These are phyloP conservation scores for Cercopithecus mona DNA, from an alignment of 2,113 vertebrate species.

Conservation along the genomic window DNA sequence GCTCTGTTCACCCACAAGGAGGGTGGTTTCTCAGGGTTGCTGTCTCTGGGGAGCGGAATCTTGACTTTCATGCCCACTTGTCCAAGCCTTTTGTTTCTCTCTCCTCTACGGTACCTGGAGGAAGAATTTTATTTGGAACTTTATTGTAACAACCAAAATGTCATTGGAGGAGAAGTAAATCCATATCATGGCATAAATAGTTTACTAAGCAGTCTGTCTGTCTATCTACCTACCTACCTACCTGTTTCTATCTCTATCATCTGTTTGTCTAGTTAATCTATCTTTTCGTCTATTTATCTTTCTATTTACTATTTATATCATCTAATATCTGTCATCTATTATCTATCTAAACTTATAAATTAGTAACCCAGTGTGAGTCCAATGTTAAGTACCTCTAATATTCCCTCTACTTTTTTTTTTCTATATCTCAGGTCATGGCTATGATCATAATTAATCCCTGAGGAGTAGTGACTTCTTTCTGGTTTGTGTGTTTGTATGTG, in stretches of 20 bases:
- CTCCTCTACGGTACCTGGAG: neutral
- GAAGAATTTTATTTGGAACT: neutral
- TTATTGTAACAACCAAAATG: neutral
- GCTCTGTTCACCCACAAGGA: fast-evolving
- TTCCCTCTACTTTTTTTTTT: neutral
- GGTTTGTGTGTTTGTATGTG: neutral
- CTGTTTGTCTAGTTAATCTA: too few relatives aligned
- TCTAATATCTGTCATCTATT: too few relatives aligned
- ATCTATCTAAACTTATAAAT: neutral
- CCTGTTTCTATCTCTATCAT: too few relatives aligned
- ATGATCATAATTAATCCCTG: neutral
- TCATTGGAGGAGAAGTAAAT: neutral
- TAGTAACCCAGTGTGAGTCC: neutral
- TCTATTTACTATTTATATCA: too few relatives aligned
- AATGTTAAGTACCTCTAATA: neutral
- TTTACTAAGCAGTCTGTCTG: neutral
- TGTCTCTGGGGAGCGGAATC: neutral
- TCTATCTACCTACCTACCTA: too few relatives aligned
- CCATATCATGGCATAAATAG: neutral
- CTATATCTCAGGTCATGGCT: neutral
- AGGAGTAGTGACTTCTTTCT: neutral
- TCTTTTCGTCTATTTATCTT: too few relatives aligned
- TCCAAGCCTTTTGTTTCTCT: neutral
- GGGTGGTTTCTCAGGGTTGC: neutral
- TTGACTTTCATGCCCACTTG: neutral